Evolutionary conservation across 2,888 invertebrate species (phyloP), one percentile per base, ranked within the genome.

Genomic region (Mesodorylaimus sp.): DNA sequence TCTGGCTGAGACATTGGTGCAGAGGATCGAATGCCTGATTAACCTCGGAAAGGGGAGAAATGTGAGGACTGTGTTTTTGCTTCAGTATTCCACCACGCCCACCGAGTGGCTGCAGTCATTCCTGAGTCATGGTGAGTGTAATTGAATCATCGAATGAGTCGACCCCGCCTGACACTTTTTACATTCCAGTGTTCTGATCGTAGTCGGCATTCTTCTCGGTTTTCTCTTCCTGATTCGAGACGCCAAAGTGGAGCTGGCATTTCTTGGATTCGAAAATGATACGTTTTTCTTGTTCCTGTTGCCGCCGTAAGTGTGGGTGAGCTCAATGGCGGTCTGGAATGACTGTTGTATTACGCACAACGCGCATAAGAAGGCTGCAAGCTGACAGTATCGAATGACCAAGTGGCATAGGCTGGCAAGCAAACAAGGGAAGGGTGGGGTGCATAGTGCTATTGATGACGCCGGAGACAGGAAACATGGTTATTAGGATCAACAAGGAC

Each of bases 291-390:
- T 72, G 52, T 68, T 68, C 51, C 66, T 75, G 1, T 65, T 75
- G 25, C 75, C 75, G 2, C 75, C 75, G 73, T 73, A 63, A 70
- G 71, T 43, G n/a, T n/a, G n/a, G n/a, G n/a, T n/a, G n/a, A n/a
- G n/a, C n/a, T n/a, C n/a, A n/a, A n/a, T n/a, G n/a, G n/a, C n/a
- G n/a, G n/a, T n/a, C n/a, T n/a, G n/a, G n/a, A n/a, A n/a, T n/a
- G n/a, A n/a, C n/a, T n/a, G n/a, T n/a, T n/a, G n/a, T n/a, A n/a
- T n/a, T n/a, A n/a, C n/a, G n/a, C n/a, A n/a, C n/a, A n/a, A n/a
- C n/a, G n/a, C n/a, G n/a, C n/a, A n/a, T n/a, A n/a, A n/a, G n/a
- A n/a, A n/a, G n/a, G n/a, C n/a, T n/a, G n/a, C n/a, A n/a, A n/a
- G n/a, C n/a, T n/a, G n/a, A n/a, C n/a, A n/a, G n/a, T n/a, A n/a